Conservation (phyloP, 2,797 vertebrate species). For the Dallia pectoralis region DNA sequence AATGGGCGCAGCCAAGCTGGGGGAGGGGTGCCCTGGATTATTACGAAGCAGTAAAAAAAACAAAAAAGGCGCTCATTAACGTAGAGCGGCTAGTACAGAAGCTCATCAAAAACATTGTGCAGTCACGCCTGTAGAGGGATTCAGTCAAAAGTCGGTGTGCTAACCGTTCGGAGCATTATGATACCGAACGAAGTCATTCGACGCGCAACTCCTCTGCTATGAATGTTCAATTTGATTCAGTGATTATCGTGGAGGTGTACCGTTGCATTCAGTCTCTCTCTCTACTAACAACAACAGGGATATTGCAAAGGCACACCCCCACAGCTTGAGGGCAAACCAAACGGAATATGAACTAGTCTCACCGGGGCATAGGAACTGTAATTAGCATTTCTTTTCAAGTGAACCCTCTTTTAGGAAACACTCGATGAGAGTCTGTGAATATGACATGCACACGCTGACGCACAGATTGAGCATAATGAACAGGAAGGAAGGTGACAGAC, state of each 20-base stretch:
- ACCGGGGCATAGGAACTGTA: constrained; percentile 70
- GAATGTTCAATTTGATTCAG: background rate
- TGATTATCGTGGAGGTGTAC: background rate
- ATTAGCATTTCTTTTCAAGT: constrained; percentile 86
- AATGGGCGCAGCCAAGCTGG: constrained; percentile 31
- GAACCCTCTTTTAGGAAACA: constrained; percentile 75
- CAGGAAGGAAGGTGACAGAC: background rate
- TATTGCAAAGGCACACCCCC: constrained; percentile 45
- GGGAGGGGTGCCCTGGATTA: constrained; percentile 57
- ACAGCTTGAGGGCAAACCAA: constrained; percentile 72
- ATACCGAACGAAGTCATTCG: background rate
- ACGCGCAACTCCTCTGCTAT: background rate
- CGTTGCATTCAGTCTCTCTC: background rate
- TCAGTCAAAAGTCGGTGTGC: background rate
- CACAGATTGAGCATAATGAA: background rate
- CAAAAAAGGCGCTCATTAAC: constrained; percentile 54
- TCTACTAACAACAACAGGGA: constrained; percentile 2
- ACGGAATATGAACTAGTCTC: constrained; percentile 34
- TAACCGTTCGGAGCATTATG: background rate
- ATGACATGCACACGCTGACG: constrained; percentile 76
- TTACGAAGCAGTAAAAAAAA: constrained; percentile 36
- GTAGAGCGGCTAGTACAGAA: background rate
- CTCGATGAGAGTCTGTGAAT: constrained; percentile 67
- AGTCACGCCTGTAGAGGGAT: background rate
- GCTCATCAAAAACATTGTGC: background rate